Conservation (phyloP, 2,113 vertebrate genomes). For the Oncorhynchus nerka region DNA sequence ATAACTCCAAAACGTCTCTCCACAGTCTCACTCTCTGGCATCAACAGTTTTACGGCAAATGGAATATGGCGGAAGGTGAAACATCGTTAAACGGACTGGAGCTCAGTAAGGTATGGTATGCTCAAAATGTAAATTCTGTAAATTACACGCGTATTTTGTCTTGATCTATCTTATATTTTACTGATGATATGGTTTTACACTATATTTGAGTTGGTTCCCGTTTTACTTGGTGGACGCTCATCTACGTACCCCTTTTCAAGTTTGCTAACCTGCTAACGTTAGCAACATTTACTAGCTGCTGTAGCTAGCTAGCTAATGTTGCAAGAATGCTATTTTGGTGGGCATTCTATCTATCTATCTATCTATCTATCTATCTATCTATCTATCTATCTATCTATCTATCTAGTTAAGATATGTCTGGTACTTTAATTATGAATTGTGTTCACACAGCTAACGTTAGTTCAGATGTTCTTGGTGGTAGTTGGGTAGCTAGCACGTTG, state of each 20-base stretch:
- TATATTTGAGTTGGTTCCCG: background rate
- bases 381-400: too few species aligned
- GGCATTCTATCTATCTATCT: too few species aligned
- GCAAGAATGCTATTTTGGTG: too few species aligned
- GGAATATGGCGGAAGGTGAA: conserved; percentile 76
- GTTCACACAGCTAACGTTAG: too few species aligned
- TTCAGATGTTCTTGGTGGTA: too few species aligned
- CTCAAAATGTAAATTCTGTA: background rate
- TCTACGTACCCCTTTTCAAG: background rate
- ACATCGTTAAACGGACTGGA: conserved; percentile 57
- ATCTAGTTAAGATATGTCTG: too few species aligned
- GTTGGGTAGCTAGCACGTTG: too few species aligned
- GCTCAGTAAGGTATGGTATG: conserved; percentile 70
- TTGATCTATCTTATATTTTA: background rate
- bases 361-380: too few species aligned
- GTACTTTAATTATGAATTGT: too few species aligned
- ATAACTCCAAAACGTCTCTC: background rate
- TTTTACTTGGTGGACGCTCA: too few species aligned
- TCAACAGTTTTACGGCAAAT: conserved; percentile 62
- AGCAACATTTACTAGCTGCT: too few species aligned
- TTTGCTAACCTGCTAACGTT: background rate
- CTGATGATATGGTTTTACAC: background rate
- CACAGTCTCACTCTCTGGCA: conserved; percentile 33
- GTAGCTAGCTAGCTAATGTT: too few species aligned
- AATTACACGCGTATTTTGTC: background rate